phyloP scores from a whole-genome alignment of 2,113 vertebrate species.

The Andinoacara biseriatus region DNA sequence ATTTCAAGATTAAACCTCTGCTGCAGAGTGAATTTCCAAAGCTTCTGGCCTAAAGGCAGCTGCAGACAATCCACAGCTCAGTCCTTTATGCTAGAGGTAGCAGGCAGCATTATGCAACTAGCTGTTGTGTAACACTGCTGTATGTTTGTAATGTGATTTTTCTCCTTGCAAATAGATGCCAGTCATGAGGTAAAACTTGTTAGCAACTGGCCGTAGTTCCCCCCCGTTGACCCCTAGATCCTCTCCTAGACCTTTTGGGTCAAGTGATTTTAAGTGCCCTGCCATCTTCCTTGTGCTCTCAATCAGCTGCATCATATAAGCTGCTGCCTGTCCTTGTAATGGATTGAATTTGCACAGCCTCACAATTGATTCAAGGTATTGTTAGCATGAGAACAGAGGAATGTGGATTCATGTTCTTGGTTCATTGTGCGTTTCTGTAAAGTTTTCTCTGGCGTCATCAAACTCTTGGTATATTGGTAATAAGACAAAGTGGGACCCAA shows the following conservation, averaged over 20 bases:
- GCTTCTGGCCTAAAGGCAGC: conserved; percentile 23
- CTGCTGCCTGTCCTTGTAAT: conserved; percentile 30
- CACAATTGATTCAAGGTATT: background rate
- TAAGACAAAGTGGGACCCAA: background rate
- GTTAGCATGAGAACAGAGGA: background rate
- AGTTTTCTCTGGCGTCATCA: background rate
- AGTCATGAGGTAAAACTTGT: conserved; percentile 66
- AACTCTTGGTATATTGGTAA: background rate
- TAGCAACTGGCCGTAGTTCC: conserved; percentile 30
- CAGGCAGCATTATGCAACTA: conserved; percentile 65
- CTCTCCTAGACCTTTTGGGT: conserved; percentile 28
- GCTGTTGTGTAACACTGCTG: conserved; percentile 70
- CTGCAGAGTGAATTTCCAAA: conserved; percentile 12
- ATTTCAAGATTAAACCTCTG: background rate
- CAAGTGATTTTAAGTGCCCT: conserved; percentile 19
- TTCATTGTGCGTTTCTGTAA: background rate
- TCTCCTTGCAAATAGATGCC: conserved; percentile 50
- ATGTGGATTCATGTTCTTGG: background rate
- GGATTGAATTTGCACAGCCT: conserved; percentile 1
- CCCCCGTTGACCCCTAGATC: conserved; percentile 6
- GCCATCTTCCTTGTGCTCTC: background rate
- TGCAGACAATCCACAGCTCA: conserved; percentile 53
- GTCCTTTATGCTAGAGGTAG: conserved; percentile 39
- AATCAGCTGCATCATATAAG: conserved; percentile 11
- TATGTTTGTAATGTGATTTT: conserved; percentile 70